These are phyloP conservation scores for Diadema setosum DNA, from an alignment of 35 echinoderm and acorn worm species.

Conservation along the genomic window DNA sequence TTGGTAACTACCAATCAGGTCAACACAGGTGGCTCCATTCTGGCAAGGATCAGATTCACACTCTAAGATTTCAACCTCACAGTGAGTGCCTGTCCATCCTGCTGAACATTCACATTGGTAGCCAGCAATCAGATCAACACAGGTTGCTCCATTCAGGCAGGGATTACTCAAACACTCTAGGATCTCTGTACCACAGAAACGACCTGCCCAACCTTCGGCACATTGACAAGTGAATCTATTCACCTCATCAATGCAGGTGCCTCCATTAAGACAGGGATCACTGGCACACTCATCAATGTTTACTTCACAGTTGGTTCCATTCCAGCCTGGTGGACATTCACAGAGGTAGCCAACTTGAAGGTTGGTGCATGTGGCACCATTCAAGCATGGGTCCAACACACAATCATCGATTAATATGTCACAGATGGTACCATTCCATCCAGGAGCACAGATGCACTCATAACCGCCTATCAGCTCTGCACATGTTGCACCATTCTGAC, in stretches of 20 bases:
- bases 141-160: slow-evolving; percentile 64
- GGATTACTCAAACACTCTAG: slow-evolving; percentile 74
- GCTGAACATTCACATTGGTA: slow-evolving; percentile 59
- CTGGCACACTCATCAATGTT: slow-evolving; percentile 23
- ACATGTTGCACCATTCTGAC: slow-evolving; percentile 58
- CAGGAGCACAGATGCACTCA: slow-evolving; percentile 33
- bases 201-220: not conserved
- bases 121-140: slow-evolving; percentile 8
- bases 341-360: slow-evolving; percentile 21
- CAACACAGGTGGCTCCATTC: not conserved
- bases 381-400: slow-evolving; percentile 39
- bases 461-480: not conserved
- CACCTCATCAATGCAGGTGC: not conserved
- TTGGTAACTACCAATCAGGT: not conserved
- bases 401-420: slow-evolving; percentile 66
- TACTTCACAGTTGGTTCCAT: slow-evolving; percentile 31
- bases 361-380: slow-evolving; percentile 63
- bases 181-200: slow-evolving; percentile 11
- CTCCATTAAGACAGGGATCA: slow-evolving; percentile 19
- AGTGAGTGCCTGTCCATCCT: not conserved
- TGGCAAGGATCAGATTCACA: not conserved
- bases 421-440: slow-evolving; percentile 24
- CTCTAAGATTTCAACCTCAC: slow-evolving; percentile 27
- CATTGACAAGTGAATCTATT: slow-evolving; percentile 24
- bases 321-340: slow-evolving; percentile 47